phyloP scores from a whole-genome alignment of 2,797 vertebrate species.

The Hydrophis major region DNA sequence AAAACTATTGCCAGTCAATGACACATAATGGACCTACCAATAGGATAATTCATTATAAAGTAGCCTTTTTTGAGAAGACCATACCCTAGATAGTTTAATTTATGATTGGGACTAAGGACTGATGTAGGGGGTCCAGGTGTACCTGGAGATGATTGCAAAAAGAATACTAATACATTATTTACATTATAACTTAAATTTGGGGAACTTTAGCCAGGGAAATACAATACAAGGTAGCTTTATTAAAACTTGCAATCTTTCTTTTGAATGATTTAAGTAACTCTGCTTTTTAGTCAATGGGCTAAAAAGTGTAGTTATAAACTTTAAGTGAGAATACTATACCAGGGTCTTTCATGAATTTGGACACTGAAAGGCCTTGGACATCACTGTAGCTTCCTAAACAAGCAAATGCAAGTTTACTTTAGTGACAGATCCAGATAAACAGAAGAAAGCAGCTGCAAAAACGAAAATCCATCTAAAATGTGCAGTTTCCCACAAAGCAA shows the following conservation, averaged over 20 bases:
- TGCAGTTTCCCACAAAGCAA: constrained; percentile 20
- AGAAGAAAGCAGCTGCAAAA: constrained; percentile 70
- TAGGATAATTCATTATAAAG: background rate
- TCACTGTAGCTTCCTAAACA: constrained; percentile 62
- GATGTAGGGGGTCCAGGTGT: background rate
- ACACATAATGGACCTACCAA: background rate
- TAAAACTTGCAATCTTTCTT: background rate
- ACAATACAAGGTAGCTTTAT: background rate
- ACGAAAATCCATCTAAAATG: constrained; percentile 60
- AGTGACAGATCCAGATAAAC: constrained; percentile 71
- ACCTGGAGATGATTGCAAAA: background rate
- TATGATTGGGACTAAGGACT: background rate
- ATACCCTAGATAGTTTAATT: background rate
- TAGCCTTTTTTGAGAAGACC: background rate
- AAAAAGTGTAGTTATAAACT: background rate
- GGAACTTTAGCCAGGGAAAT: background rate
- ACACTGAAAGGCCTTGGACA: constrained; percentile 35
- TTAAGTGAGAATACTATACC: constrained; percentile 16
- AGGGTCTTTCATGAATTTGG: constrained; percentile 7
- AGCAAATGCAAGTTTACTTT: constrained; percentile 62
- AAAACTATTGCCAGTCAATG: background rate
- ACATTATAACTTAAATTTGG: background rate
- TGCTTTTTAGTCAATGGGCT: background rate
- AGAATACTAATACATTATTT: background rate
- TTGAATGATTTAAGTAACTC: background rate